Evolutionary conservation across 1,140 invertebrate species (phyloP).

Genomic region (Camponotus floridanus): DNA sequence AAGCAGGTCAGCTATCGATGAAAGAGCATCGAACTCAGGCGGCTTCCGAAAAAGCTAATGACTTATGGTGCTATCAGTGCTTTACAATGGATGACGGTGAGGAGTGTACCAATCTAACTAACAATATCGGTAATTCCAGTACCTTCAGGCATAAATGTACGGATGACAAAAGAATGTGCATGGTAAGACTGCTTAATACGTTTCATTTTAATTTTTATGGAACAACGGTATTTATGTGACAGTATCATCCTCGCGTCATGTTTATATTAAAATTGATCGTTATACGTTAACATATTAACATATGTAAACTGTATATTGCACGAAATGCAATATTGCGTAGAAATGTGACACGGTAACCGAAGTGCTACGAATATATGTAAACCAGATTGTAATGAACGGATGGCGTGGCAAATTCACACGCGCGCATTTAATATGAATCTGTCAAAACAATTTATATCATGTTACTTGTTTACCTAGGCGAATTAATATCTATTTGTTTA

Average conservation of each 20-base stretch:
- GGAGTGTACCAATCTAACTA: conserved; percentile 88
- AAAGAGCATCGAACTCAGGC: conserved; percentile 92
- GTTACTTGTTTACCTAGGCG: conserved; percentile 15
- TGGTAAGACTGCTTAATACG: conserved; percentile 87
- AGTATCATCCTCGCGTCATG: neutral
- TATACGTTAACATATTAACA: neutral
- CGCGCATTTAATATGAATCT: neutral
- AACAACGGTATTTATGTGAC: neutral
- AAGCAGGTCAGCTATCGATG: conserved; percentile 83
- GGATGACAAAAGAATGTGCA: conserved; percentile 91
- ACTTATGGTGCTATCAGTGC: conserved; percentile 93
- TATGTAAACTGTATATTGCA: neutral
- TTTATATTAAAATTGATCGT: no score
- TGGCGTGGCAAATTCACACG: neutral
- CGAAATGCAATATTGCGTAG: neutral
- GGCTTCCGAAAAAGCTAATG: conserved; percentile 90
- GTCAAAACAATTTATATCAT: conserved; percentile 18
- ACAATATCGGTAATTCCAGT: conserved; percentile 88
- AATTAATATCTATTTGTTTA: conserved; percentile 33
- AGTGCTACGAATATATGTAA: neutral
- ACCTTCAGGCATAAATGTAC: conserved; percentile 90
- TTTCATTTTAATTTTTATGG: neutral
- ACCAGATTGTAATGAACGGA: conserved; percentile 7
- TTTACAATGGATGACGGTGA: conserved; percentile 91
- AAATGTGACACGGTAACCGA: neutral